Evolutionary conservation across 2,113 vertebrate species (phyloP).

Genomic region (Herpetotheres cachinnans): DNA sequence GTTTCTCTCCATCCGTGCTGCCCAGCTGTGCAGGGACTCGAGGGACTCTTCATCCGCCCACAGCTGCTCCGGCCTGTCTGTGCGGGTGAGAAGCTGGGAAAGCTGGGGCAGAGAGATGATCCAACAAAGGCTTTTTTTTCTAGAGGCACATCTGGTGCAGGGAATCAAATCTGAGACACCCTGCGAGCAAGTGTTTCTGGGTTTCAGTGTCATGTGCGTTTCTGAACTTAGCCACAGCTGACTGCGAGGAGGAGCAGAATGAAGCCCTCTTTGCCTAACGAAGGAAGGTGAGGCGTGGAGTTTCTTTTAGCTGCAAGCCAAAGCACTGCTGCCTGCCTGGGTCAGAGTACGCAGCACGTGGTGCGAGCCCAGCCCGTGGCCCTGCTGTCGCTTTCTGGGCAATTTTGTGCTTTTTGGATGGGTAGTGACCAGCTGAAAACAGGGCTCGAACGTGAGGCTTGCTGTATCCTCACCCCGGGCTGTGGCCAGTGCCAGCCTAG

Average conservation of each 20-base stretch:
- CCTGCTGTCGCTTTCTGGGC: rapidly evolving
- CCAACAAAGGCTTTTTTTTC: neutral
- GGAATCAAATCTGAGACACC: neutral
- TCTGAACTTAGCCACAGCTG: neutral
- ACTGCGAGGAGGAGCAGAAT: neutral
- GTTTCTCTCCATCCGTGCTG: neutral
- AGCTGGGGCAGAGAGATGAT: neutral
- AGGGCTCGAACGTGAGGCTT: rapidly evolving
- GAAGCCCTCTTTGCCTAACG: neutral
- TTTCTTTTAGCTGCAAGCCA: neutral
- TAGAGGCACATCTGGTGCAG: conserved; percentile 1
- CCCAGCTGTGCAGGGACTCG: neutral
- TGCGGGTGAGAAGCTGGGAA: neutral
- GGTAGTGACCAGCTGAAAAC: neutral
- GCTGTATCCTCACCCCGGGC: neutral
- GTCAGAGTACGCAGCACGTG: rapidly evolving
- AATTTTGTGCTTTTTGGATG: neutral
- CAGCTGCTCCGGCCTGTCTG: neutral
- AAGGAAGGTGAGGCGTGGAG: neutral
- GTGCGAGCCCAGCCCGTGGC: neutral
- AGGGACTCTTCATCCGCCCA: neutral
- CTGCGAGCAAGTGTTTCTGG: neutral
- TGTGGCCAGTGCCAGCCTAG: rapidly evolving
- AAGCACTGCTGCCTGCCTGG: neutral
- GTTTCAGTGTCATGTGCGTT: neutral